Evolutionary conservation across 2,113 vertebrate genomes (phyloP), one percentile per base, ranked within the genome.

Genomic region (Oplegnathus fasciatus): DNA sequence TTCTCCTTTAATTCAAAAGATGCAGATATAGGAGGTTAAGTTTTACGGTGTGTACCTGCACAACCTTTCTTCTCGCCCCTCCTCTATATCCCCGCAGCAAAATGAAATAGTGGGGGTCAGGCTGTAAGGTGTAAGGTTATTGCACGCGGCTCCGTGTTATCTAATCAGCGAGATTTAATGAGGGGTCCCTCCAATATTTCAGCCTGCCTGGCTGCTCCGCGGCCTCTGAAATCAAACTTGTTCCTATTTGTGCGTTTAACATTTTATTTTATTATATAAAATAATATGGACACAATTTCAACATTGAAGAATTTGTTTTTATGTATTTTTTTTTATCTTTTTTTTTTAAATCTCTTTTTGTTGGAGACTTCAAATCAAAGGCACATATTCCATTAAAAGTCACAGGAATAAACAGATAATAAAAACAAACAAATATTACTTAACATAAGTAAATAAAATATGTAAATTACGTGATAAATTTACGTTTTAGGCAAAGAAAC

Each of bases 1-100:
- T 68, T n/a, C 65, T 32, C 18, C 62, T 85, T 68, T 82, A 55
- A 83, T 85, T 90, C 80, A 80, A 52, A 86, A 91, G 75, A 90
- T 85, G 90, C 67, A 90, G 81, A 88, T 85, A 92, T 81, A 86
- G 87, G 81, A 94, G 91, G 94, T 92, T 93, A 92, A 93, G 82
- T 93, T 91, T 91, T 86, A 90, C 78, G 70, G 60, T 65, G 81
- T 87, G 82, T 88, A 90, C 88, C 86, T 83, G 82, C 74, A n/a
- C 84, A 65, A 30, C 76, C 72, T 71, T 64, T 81, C 61, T 77
- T 26, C 66, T 46, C 69, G 18, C n/a, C 40, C n/a, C 65, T 69
- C 44, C 26, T 40, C 46, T 57, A 2, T 9, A 67, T 78, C 79
- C 52, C 61, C 65, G 24, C 83, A 71, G 85, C 90, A 86, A 89